Evolutionary conservation across 2,113 vertebrate genomes (phyloP).

Genomic region (Potamarius usumacintae): DNA sequence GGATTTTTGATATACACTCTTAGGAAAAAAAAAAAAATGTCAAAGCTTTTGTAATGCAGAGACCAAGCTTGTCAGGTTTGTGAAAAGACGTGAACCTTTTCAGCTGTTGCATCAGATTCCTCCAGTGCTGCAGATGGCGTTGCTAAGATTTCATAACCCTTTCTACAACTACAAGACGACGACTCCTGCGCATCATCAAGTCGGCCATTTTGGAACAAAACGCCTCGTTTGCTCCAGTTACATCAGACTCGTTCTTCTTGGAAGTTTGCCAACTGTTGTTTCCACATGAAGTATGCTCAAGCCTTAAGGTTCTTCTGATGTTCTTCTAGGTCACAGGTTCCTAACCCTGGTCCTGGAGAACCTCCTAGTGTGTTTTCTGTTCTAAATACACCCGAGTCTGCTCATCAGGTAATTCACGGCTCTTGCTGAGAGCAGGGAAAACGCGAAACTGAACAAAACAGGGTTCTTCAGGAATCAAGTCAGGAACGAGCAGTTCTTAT

Average conservation of each 20-base stretch:
- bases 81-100: not conserved
- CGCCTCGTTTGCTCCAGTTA: not conserved
- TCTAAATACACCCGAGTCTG: too few species aligned
- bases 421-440: not conserved
- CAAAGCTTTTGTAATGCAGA: not conserved
- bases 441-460: not conserved
- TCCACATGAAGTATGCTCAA: not conserved
- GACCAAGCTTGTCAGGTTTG: not conserved
- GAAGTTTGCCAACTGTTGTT: not conserved
- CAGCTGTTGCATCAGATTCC: not conserved
- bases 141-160: not conserved
- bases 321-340: not conserved
- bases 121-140: not conserved
- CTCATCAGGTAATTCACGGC: not conserved
- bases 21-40: not conserved
- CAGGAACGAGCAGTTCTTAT: not conserved
- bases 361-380: not conserved
- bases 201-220: not conserved
- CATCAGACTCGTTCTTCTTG: not conserved
- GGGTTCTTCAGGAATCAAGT: not conserved
- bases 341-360: not conserved
- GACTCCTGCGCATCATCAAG: not conserved
- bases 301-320: not conserved
- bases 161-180: too few species aligned
- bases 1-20: not conserved